Base-by-base conservation (phyloP, 2,113 vertebrate species). In the Hyperopisus bebe region DNA sequence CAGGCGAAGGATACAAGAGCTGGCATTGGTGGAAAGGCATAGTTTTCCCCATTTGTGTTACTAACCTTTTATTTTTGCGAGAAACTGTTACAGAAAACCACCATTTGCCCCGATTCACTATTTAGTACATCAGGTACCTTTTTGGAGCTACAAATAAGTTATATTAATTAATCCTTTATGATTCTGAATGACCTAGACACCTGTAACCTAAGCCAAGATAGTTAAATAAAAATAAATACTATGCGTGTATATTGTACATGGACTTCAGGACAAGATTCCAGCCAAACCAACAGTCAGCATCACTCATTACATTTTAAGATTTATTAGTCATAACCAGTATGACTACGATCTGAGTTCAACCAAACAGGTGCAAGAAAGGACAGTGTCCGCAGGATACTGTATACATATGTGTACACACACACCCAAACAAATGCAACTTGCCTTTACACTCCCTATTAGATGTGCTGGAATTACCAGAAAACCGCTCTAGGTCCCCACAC, bases 341-440 rank as follows among this genome's bases (percentile, higher is more conserved):
- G 74, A 80, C 35, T 80, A 15, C 70, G 15, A 17, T 80, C 35
- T 2, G 35, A 80, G 13, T 80, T 39, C 35, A 80, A 80, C 31
- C 74, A 42, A 80, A 80, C 74, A 80, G 74, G 74, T 80, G 74
- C 74, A 80, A 39, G 35, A 80, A 80, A 80, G 74, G 74, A 42
- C 74, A 42, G 11, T 80, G 17, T 80, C 42, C 5, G 35, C 35
- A 80, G 31, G 15, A 42, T 80, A 42, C 6, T 35, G 74, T 42
- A 80, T 15, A 42, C 35, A 42, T 77, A 2, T 42, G 35, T 77
- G 35, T 42, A 39, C 70, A 39, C 70, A 39, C 70, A 42, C 74
- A 77, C 74, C 11, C 74, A 80, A 70, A 31, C 62, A 70, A 31
- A 70, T 70, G 62, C 62, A 70, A 27, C 62, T 42, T 42, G 31